These are phyloP conservation scores for Embidobia sp. DNA, from an alignment of 2,888 invertebrate genomes.

Conservation along the genomic window DNA sequence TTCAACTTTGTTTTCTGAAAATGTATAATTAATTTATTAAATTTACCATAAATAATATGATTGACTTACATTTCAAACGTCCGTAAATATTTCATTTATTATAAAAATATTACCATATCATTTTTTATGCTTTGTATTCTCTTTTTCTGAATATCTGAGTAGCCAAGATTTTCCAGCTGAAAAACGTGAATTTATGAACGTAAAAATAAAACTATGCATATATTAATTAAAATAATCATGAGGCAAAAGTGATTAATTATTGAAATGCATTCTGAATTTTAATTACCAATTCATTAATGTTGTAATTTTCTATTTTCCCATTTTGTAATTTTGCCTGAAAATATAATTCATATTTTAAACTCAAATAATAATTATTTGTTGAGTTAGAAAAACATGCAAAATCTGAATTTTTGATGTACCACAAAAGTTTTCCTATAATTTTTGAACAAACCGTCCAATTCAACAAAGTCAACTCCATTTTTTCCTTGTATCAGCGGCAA, in stretches of 20 bases:
- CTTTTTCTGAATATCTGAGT: background rate
- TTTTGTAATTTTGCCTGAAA: conserved; percentile 7
- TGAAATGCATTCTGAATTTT: no score
- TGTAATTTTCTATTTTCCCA: conserved; percentile 11
- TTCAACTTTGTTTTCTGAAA: conserved; percentile 8
- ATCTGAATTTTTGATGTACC: background rate
- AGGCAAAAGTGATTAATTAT: no score
- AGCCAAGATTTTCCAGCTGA: background rate
- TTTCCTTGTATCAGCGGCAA: conserved; percentile 8
- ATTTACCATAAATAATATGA: no score
- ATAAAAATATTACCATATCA: conserved; percentile 12
- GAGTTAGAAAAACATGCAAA: no score
- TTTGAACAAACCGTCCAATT: background rate
- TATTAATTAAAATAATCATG: no score
- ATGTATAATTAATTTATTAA: no score
- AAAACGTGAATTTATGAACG: background rate
- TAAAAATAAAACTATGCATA: background rate
- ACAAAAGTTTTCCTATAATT: background rate
- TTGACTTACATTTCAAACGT: no score
- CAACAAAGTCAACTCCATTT: background rate
- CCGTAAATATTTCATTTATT: no score
- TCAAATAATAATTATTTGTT: background rate
- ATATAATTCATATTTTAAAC: background rate
- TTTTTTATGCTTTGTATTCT: conserved; percentile 13
- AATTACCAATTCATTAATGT: conserved; percentile 9